phyloP scores from a whole-genome alignment of 2,113 vertebrate genomes.

The Theristicus caerulescens region DNA sequence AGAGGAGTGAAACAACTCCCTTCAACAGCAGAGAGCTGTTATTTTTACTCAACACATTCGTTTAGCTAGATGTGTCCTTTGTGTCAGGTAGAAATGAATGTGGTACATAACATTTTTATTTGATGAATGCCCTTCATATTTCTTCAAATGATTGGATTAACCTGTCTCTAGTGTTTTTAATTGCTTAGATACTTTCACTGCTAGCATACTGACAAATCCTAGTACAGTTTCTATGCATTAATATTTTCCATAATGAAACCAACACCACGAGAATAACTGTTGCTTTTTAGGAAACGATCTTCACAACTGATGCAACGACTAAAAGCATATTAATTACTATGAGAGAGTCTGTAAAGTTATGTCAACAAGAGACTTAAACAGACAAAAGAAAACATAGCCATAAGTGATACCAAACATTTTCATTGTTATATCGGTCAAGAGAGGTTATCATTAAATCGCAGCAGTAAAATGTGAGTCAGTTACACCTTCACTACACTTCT shows the following conservation, averaged over 20 bases:
- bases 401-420: background rate
- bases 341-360: background rate
- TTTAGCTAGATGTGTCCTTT: background rate
- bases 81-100: background rate
- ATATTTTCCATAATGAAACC: background rate
- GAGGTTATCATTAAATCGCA: background rate
- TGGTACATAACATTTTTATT: background rate
- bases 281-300: background rate
- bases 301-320: background rate
- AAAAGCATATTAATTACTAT: background rate
- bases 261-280: background rate
- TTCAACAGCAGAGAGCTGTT: background rate
- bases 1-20: background rate
- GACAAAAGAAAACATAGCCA: background rate
- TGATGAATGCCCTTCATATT: background rate
- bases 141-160: background rate
- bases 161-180: background rate
- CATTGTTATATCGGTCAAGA: background rate
- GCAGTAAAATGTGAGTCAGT: background rate
- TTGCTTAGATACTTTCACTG: background rate
- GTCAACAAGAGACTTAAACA: background rate
- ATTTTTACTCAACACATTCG: accelerated
- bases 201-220: background rate
- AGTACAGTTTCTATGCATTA: background rate
- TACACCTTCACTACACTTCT: background rate